phyloP scores from a whole-genome alignment of 2,113 vertebrate species.

The Gulo gulo region DNA sequence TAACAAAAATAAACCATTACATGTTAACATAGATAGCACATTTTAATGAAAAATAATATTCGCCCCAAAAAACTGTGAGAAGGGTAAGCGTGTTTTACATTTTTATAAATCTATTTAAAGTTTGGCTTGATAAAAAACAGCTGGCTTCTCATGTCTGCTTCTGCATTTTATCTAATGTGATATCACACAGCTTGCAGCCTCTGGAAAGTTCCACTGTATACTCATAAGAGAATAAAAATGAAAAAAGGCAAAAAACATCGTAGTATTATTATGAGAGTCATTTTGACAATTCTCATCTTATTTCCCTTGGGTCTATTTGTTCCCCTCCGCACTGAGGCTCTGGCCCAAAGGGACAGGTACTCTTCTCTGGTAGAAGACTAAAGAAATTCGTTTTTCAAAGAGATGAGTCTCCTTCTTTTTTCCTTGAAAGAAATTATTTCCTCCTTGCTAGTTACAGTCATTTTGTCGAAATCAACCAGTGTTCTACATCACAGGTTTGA shows the following conservation, averaged over 20 bases:
- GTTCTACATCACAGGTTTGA: background rate
- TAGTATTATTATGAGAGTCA: background rate
- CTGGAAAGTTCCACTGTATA: background rate
- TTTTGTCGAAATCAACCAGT: background rate
- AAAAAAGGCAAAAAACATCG: background rate
- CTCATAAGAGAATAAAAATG: background rate
- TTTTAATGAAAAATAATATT: background rate
- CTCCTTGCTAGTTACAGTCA: background rate
- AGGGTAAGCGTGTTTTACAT: background rate
- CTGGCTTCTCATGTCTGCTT: background rate
- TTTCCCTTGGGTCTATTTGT: background rate
- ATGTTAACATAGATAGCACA: background rate
- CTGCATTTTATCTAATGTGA: background rate
- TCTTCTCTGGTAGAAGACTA: background rate
- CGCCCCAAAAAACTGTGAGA: background rate
- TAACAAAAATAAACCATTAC: background rate
- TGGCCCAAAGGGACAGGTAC: background rate
- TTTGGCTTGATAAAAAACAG: background rate
- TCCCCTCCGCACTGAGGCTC: background rate
- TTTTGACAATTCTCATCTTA: background rate
- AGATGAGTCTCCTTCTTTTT: background rate
- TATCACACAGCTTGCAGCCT: background rate
- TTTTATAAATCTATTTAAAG: conserved; percentile 5
- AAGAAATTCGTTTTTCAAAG: background rate
- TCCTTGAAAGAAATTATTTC: background rate